phyloP scores from a whole-genome alignment of 2,113 vertebrate genomes.

The Petrocephalus zakoni region DNA sequence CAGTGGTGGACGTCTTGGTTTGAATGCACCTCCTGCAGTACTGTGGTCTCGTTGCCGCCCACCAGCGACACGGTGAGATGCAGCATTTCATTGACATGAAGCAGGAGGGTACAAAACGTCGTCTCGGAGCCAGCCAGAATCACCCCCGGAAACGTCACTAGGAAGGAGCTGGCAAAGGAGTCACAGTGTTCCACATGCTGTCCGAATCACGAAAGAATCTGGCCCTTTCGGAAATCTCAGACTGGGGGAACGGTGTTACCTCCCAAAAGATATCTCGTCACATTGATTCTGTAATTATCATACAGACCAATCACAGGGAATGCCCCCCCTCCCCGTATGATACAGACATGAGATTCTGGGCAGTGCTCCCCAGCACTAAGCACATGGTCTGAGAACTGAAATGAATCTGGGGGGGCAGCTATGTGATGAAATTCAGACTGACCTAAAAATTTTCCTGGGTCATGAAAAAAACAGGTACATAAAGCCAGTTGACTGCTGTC shows the following conservation, averaged over 20 bases:
- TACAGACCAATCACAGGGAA: no score
- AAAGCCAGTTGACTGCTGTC: not conserved
- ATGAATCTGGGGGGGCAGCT: not conserved
- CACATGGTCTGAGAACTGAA: not conserved
- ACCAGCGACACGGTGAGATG: conserved; percentile 43
- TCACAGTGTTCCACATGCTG: not conserved
- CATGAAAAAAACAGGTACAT: not conserved
- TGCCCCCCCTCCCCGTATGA: not conserved
- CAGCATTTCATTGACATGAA: conserved; percentile 49
- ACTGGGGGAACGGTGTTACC: not conserved
- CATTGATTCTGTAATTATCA: not conserved
- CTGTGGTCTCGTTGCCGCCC: conserved; percentile 6
- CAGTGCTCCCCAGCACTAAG: not conserved
- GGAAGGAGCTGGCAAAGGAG: conserved; percentile 35
- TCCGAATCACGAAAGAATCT: not conserved
- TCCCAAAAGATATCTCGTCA: not conserved
- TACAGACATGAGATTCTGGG: not conserved
- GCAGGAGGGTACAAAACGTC: conserved; percentile 47
- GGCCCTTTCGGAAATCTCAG: not conserved
- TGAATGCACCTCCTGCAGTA: conserved; percentile 22
- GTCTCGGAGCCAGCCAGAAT: conserved; percentile 49
- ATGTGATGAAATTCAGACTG: not conserved
- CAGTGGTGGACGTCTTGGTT: conserved; percentile 42
- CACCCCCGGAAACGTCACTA: conserved; percentile 53
- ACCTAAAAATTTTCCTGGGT: not conserved